Evolutionary conservation across 2,113 vertebrate species (phyloP), one percentile per base, ranked within the genome.

Genomic region (Prunella fulvescens): DNA sequence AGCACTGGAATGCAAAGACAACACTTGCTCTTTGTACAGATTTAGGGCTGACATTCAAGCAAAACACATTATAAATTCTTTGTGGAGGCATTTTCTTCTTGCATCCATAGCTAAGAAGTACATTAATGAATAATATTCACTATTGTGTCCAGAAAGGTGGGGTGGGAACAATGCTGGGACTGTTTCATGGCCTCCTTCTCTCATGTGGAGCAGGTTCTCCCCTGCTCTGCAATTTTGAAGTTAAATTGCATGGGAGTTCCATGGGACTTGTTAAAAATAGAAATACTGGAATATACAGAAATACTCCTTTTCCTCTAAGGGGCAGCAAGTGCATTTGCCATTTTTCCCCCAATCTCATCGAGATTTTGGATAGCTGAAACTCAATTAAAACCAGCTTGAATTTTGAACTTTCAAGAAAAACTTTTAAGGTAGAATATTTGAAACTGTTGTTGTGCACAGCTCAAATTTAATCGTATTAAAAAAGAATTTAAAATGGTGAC

Each of bases 1-100:
- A 82, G 87, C 86, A 6, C 61, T 47, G 93, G 97, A 96, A 97
- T 96, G 97, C 83, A 53, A 54, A 50, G 78, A 67, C 85, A 88
- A 92, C 85, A 84, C 95, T 93, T 61, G 44, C 57, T 84, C 95
- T 96, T 96, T 96, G 96, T 96, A 79, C 81, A 25, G 22, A 82
- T 94, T 26, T 51, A 82, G 86, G 51, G 82, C 69, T 97, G 97
- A 93, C 97, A 95, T 97, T 97, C 95, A 96, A 48, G 74, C 72
- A 79, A 76, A 94, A 83, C 16, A 23, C 96, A 72, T 83, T 76
- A 70, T 45, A 60, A 95, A 98, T 97, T 96, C 95, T 90, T 86
- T 87, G 95, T 96, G 96, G 91, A 96, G 94, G 96, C 96, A 90
- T 94, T 91, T 96, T 92, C 92, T 65, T 95, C 73, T 85, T 84